Evolutionary conservation across 2,888 invertebrate species (phyloP).

Genomic region (Dione juno): DNA sequence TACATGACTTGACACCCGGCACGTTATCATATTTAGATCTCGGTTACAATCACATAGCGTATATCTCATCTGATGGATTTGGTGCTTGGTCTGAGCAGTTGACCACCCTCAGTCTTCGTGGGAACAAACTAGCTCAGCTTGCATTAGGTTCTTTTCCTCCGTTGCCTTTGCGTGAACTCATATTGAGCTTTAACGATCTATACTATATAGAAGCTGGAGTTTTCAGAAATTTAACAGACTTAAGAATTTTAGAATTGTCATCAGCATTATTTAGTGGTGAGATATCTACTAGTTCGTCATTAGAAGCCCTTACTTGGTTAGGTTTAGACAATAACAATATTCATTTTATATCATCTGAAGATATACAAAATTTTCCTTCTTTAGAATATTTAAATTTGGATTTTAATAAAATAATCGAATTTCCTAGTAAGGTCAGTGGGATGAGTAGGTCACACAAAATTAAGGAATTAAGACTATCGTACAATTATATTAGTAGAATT

Average conservation of each 20-base stretch:
- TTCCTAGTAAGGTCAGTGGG: slow-evolving; percentile 82
- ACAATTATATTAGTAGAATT: slow-evolving; percentile 88
- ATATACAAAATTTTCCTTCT: slow-evolving; percentile 86
- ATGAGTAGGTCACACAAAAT: slow-evolving; percentile 84
- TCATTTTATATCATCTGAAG: slow-evolving; percentile 81
- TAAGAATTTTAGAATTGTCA: slow-evolving; percentile 91
- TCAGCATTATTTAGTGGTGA: slow-evolving; percentile 89
- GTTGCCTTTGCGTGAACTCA: slow-evolving; percentile 90
- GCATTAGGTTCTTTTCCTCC: slow-evolving; percentile 86
- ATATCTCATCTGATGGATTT: slow-evolving; percentile 87
- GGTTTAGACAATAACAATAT: slow-evolving; percentile 93
- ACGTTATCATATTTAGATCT: slow-evolving; percentile 87
- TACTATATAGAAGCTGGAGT: slow-evolving; percentile 88
- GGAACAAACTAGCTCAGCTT: slow-evolving; percentile 88
- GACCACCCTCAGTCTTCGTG: slow-evolving; percentile 88
- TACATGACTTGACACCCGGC: slow-evolving; percentile 85
- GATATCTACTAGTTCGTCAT: slow-evolving; percentile 86
- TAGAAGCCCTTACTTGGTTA: slow-evolving; percentile 88
- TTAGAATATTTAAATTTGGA: slow-evolving; percentile 92
- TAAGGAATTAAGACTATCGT: slow-evolving; percentile 90
- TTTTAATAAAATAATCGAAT: slow-evolving; percentile 88
- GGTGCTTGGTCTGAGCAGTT: slow-evolving; percentile 88
- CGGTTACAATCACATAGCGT: slow-evolving; percentile 90
- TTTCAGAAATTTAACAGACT: slow-evolving; percentile 87
- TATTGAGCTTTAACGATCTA: slow-evolving; percentile 93